These are phyloP conservation scores for Poecilus cupreus DNA, from an alignment of 2,888 invertebrate genomes.

Conservation along the genomic window DNA sequence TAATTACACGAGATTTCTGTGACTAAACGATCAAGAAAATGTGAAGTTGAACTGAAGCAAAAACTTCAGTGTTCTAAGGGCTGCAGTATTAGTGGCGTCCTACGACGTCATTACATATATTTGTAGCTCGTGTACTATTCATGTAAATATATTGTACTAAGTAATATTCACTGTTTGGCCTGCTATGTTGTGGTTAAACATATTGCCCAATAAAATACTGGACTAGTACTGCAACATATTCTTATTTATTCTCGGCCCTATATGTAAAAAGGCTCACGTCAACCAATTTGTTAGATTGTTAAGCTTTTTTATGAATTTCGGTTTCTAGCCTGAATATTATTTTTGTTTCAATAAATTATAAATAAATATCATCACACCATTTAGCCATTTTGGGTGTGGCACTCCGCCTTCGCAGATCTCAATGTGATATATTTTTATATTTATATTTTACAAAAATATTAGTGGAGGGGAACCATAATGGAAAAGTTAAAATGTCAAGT, in stretches of 20 bases:
- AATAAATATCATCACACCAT: too few relatives aligned
- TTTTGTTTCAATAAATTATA: neutral
- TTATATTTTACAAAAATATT: too few relatives aligned
- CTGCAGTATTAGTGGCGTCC: neutral
- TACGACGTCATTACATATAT: neutral
- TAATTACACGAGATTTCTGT: constrained; percentile 58
- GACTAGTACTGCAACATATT: constrained; percentile 67
- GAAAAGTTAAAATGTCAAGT: too few relatives aligned
- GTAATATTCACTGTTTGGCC: constrained; percentile 70
- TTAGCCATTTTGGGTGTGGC: too few relatives aligned
- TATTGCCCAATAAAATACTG: constrained; percentile 72
- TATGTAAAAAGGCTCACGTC: too few relatives aligned
- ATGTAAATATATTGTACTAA: constrained; percentile 70
- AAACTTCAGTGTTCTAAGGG: constrained; percentile 21
- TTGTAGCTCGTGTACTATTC: constrained; percentile 69
- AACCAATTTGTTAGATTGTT: too few relatives aligned
- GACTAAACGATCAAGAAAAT: constrained; percentile 53
- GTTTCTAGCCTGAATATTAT: neutral
- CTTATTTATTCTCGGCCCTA: neutral
- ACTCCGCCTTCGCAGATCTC: too few relatives aligned
- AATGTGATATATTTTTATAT: too few relatives aligned
- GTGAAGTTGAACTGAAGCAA: constrained; percentile 14
- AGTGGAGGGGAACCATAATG: too few relatives aligned
- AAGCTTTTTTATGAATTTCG: neutral
- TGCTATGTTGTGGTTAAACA: constrained; percentile 73